Base-by-base conservation (phyloP, 2,888 invertebrate species). In the Drosophila nigricruria region DNA sequence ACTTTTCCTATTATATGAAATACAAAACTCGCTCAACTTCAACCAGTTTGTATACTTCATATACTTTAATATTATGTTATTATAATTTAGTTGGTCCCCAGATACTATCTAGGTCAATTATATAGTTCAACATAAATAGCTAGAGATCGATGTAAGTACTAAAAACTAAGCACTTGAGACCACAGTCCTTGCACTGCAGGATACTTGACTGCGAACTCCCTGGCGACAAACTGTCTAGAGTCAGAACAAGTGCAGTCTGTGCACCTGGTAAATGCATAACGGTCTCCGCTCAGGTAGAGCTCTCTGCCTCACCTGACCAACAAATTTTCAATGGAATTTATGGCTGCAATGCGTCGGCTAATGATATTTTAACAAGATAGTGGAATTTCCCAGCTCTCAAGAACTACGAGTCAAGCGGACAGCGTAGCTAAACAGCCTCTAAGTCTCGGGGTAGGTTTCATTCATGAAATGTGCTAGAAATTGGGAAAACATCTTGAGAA, bases 291-390 rank as follows among this genome's bases (percentile, higher is more conserved):
- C 77, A 86, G 87, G 88, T 88, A 85, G 69, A 63, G 25, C 12
- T 6, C 30, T 10, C 47, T n/a, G 18, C 8, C 23, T 52, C 36
- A 43, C 30, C 45, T 59, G 59, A 72, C 73, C 66, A 71, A 58
- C 50, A 43, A 69, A 70, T 73, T 77, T 83, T 87, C 82, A 73
- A 81, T 68, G 66, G 90, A 88, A 83, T 74, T 78, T 77, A 62
- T 45, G 16, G 27, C 42, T 59, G 72, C 78, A 78, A 70, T 59
- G 66, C 57, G 65, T 65, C 54, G 79, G 79, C 89, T 91, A 92
- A 92, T 92, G 91, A 92, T 90, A 80, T 90, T 92, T 88, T 92
- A 92, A 92, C 91, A 92, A 91, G 91, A 65, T 79, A 77, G 65
- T 66, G 77, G 87, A 81, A 84, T 79, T 89, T 83, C 84, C 79